Evolutionary conservation across 37 sponge, comb jelly and placozoan species (phyloP).

Genomic region (Bolinopsis microptera): DNA sequence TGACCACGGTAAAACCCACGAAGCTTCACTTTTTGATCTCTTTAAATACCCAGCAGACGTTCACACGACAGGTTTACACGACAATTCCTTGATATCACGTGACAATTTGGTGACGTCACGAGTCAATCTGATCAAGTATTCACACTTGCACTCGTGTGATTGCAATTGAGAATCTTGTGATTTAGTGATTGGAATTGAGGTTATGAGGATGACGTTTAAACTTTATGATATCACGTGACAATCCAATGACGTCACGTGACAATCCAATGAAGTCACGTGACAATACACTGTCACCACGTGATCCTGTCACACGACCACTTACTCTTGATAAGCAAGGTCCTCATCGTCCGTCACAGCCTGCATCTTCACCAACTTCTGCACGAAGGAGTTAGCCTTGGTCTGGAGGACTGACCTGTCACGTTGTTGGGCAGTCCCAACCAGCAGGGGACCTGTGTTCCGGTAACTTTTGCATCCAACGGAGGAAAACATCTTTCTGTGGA

Average conservation of each 20-base stretch:
- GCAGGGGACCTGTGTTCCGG: constrained; percentile 90
- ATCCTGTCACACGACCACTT: not conserved
- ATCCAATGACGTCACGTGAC: not conserved
- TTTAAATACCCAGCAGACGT: no score
- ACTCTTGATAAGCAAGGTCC: constrained; percentile 71
- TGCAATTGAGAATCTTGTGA: no score
- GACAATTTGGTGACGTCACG: no score
- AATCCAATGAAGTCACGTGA: not conserved
- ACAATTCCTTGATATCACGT: no score
- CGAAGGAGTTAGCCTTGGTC: constrained; percentile 16
- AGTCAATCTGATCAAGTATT: no score
- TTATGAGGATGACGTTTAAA: not conserved
- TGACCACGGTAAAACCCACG: no score
- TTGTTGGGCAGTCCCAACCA: constrained; percentile 97
- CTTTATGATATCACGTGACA: no score
- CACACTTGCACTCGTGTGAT: no score
- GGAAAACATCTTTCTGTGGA: constrained; percentile 84
- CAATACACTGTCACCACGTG: not conserved
- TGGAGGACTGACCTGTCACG: constrained; percentile 71
- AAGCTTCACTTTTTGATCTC: no score
- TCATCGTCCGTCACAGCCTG: constrained; percentile 82
- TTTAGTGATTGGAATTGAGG: no score
- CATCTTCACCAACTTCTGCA: constrained; percentile 82
- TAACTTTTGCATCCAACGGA: constrained; percentile 85
- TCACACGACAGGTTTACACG: no score